phyloP scores from a whole-genome alignment of 2,888 invertebrate species.

The Andrena haemorrhoa region DNA sequence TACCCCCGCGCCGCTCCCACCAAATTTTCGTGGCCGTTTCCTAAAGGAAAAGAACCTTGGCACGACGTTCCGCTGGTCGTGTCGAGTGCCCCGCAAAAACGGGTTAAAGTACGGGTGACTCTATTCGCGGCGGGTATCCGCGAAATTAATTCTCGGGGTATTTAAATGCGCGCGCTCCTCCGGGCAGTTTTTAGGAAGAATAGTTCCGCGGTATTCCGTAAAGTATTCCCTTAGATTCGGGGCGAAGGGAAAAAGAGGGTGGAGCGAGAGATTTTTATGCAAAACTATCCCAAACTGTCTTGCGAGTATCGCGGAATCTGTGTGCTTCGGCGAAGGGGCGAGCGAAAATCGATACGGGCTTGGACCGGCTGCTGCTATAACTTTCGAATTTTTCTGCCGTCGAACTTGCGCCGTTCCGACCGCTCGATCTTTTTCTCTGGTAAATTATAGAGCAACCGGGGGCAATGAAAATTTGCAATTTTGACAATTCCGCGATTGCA shows the following conservation, averaged over 20 bases:
- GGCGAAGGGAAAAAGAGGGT: not conserved
- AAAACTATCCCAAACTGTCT: slow-evolving; percentile 25
- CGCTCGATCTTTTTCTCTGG: not conserved
- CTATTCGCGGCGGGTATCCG: not conserved
- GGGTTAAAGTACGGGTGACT: slow-evolving; percentile 19
- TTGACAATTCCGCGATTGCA: no score
- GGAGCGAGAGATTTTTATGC: not conserved
- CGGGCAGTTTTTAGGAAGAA: not conserved
- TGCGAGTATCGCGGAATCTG: not conserved
- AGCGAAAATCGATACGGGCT: slow-evolving; percentile 5
- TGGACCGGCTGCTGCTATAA: not conserved
- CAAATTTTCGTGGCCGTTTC: slow-evolving; percentile 57
- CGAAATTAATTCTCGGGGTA: slow-evolving; percentile 43
- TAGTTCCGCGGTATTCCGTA: slow-evolving; percentile 6
- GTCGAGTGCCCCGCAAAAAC: slow-evolving; percentile 32
- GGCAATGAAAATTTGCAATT: no score
- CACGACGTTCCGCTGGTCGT: slow-evolving; percentile 34
- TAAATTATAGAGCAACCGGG: not conserved
- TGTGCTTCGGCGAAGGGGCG: not conserved
- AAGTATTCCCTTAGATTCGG: not conserved
- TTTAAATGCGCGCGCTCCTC: slow-evolving; percentile 1
- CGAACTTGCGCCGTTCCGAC: not conserved
- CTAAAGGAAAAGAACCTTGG: slow-evolving; percentile 44
- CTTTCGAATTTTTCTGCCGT: not conserved
- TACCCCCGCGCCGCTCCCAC: slow-evolving; percentile 48